phyloP scores from a whole-genome alignment of 2,113 vertebrate genomes.

The Phainopepla nitens region DNA sequence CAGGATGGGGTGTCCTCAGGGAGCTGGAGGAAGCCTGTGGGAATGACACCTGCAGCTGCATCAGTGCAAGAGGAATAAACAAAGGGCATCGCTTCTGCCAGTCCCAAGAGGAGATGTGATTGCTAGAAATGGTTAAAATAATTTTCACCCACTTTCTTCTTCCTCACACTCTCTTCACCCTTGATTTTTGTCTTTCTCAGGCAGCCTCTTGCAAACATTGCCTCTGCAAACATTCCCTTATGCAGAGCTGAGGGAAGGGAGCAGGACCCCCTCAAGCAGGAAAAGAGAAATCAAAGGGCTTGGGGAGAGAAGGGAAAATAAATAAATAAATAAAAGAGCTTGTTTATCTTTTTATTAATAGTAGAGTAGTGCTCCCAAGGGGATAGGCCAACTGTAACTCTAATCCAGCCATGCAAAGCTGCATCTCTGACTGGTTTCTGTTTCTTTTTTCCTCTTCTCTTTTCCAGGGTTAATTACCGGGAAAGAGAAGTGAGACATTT shows the following conservation, averaged over 20 bases:
- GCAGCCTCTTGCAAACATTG: background rate
- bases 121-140: background rate
- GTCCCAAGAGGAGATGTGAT: background rate
- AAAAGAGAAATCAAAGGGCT: conserved; percentile 42
- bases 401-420: conserved; percentile 36
- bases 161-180: background rate
- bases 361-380: conserved; percentile 9
- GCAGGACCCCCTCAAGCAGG: conserved; percentile 21
- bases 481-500: background rate
- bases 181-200: conserved; percentile 2
- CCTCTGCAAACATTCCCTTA: background rate
- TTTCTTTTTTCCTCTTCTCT: background rate
- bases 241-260: background rate
- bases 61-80: background rate
- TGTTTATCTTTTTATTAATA: conserved; percentile 64
- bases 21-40: background rate
- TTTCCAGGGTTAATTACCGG: conserved; percentile 31
- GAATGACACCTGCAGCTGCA: background rate
- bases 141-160: background rate
- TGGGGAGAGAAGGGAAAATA: background rate
- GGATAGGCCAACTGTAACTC: conserved; percentile 35
- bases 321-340: conserved; percentile 54
- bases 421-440: background rate
- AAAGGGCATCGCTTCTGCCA: background rate
- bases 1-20: background rate